These are phyloP conservation scores for Peromyscus maniculatus DNA, from an alignment of 2,113 vertebrate genomes.

Conservation along the genomic window DNA sequence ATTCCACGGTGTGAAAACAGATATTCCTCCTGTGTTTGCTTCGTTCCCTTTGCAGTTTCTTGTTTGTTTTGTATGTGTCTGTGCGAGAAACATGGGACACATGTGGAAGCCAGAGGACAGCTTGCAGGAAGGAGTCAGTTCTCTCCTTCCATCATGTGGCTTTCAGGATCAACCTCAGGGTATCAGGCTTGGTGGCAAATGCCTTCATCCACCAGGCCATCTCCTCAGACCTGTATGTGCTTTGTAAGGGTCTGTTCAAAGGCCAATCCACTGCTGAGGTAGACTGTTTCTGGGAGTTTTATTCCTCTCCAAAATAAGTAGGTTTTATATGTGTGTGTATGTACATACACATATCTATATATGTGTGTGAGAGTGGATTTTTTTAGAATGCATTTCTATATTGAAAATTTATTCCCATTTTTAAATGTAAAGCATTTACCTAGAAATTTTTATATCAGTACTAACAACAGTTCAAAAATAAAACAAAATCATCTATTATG, in stretches of 20 bases:
- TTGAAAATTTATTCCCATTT: background rate
- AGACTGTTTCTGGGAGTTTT: background rate
- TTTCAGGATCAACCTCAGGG: background rate
- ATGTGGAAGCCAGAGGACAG: background rate
- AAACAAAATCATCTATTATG: background rate
- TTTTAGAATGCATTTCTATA: background rate
- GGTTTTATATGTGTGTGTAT: too few species aligned
- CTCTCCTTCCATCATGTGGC: background rate
- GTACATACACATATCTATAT: rapidly evolving
- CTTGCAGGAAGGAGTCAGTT: too few species aligned
- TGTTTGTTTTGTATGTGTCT: background rate
- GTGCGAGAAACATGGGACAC: too few species aligned
- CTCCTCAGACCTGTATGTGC: too few species aligned
- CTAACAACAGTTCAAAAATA: slow-evolving; percentile 6
- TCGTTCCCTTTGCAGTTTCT: background rate
- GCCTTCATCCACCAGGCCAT: too few species aligned
- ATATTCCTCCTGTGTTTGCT: background rate
- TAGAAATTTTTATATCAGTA: background rate
- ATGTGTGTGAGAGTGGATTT: too few species aligned
- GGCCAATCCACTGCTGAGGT: background rate
- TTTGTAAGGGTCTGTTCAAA: background rate
- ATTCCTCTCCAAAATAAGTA: background rate
- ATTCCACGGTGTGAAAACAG: background rate
- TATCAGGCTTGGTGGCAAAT: background rate
- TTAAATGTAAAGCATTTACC: background rate